Conservation (phyloP, 2,888 invertebrate genomes). For the Ametastegia equiseti region DNA sequence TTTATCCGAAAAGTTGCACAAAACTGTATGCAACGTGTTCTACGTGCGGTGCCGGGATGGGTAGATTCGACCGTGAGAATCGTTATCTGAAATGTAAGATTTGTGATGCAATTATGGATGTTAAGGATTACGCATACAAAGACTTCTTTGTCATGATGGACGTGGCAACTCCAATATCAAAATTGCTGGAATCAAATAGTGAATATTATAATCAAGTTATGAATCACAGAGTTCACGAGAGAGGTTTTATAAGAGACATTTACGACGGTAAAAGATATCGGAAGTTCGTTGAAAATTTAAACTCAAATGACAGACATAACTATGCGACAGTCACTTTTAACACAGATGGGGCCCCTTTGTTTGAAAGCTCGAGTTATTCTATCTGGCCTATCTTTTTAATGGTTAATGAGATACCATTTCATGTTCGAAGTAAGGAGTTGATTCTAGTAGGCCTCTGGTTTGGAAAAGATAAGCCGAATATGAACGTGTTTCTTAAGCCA, state of each 20-base stretch:
- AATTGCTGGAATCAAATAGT: conserved; percentile 45
- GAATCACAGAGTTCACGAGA: conserved; percentile 23
- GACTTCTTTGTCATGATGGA: conserved; percentile 51
- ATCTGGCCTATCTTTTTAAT: conserved; percentile 54
- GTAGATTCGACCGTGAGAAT: neutral
- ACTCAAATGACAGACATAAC: neutral
- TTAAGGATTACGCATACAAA: conserved; percentile 40
- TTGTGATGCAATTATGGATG: conserved; percentile 36
- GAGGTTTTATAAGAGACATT: conserved; percentile 46
- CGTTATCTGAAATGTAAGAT: neutral
- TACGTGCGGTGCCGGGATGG: neutral
- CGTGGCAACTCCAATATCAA: conserved; percentile 42
- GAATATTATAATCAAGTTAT: conserved; percentile 50
- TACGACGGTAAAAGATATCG: conserved; percentile 51
- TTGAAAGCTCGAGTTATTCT: conserved; percentile 50
- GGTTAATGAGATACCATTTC: conserved; percentile 52
- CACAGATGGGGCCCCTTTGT: conserved; percentile 52
- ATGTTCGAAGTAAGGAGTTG: conserved; percentile 41
- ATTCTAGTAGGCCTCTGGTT: too few relatives aligned
- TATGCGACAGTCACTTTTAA: conserved; percentile 53
- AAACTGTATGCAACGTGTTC: neutral
- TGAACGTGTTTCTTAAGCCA: too few relatives aligned
- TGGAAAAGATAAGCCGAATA: too few relatives aligned
- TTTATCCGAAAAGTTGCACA: neutral
- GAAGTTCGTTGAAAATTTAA: conserved; percentile 49